A percentile compares a stretch with the other conserved stretches of the same genome.
These are phyloP conservation scores for Xylota sylvarum DNA, from an alignment of 2,888 invertebrate species.

Conservation along the genomic window DNA sequence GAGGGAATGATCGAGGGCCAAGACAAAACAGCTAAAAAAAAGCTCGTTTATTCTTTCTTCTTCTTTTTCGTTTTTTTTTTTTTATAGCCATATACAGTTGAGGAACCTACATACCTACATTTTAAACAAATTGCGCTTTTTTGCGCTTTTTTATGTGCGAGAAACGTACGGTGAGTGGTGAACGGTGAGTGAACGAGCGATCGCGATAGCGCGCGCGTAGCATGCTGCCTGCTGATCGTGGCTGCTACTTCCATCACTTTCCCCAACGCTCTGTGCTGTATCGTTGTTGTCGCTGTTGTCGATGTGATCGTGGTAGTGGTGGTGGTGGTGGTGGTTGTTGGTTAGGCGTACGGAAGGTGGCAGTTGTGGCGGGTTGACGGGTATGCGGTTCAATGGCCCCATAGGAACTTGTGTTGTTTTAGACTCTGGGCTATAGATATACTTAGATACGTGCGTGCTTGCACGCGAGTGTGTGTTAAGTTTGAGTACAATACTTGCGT, in stretches of 20 bases:
- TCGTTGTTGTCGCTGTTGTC: neutral
- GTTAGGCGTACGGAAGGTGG: constrained; percentile 58
- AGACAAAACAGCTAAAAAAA: constrained; percentile 66
- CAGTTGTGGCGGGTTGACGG: constrained; percentile 43
- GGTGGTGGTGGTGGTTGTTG: constrained; percentile 31
- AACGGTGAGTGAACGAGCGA: constrained; percentile 11
- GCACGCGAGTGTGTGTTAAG: neutral
- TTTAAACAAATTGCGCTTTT: constrained; percentile 83
- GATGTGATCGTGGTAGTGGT: constrained; percentile 17
- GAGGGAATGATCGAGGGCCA: constrained; percentile 49
- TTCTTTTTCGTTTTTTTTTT: constrained; percentile 63
- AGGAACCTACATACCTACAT: constrained; percentile 84
- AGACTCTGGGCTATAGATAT: constrained; percentile 21
- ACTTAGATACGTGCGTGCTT: constrained; percentile 27
- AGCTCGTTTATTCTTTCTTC: constrained; percentile 59
- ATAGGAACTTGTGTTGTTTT: constrained; percentile 64
- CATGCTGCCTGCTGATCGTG: constrained; percentile 53
- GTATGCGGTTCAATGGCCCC: constrained; percentile 64
- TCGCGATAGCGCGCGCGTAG: constrained; percentile 52
- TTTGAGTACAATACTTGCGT: constrained; percentile 13
- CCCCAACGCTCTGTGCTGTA: constrained; percentile 57
- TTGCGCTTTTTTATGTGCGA: constrained; percentile 56
- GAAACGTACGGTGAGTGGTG: constrained; percentile 13
- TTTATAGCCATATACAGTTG: constrained; percentile 80
- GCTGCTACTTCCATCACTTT: constrained; percentile 70